Base-by-base conservation (phyloP, 2,888 invertebrate species). In the Sarcophaga caerulescens region DNA sequence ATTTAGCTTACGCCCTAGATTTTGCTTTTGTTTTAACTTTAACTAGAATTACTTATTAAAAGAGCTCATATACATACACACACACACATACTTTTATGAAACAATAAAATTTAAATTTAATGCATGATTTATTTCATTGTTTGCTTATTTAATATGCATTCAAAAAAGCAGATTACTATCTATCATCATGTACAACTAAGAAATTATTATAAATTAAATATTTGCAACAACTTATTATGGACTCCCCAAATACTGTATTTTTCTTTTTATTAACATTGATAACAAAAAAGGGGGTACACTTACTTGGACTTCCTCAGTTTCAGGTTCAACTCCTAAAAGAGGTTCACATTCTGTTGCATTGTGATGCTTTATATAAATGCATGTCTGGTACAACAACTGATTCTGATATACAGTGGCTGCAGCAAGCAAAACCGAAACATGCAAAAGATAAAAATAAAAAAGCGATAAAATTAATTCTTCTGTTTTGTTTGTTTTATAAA, bases 331-430 rank as follows among this genome's bases (percentile, higher is more conserved):
- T 78, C 92, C 93, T 75, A 92, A 73, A 79, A 91, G 80, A 44
- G 90, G 90, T 90, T 90, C 88, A 80, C 97, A 97, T 73, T 95
- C 94, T 0, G 94, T 93, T 78, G 94, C 92, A 85, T 95, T 94
- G 88, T 94, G 94, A 45, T 94, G 93, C 88, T 95, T 92, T 2
- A 95, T 93, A 68, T 94, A 93, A 66, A 94, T 94, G 92, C 97
- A 97, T 3, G 96, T 95, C 88, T 96, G 94, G 90, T 95, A 96
- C 11, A 96, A 92, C 74, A 96, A 92, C 87, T 97, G 94, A 92
- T 96, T 96, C 88, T 95, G 95, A 82, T 95, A 93, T 52, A 96
- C 92, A 84, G 93, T 91, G 88, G 90, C 93, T 93, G 65, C 19
- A 87, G 88, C 23, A 71, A 63, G 2, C 2, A 35, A 35, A 52